Conservation (phyloP, 2,888 invertebrate genomes). For the Caenorhabditis macrosperma region DNA sequence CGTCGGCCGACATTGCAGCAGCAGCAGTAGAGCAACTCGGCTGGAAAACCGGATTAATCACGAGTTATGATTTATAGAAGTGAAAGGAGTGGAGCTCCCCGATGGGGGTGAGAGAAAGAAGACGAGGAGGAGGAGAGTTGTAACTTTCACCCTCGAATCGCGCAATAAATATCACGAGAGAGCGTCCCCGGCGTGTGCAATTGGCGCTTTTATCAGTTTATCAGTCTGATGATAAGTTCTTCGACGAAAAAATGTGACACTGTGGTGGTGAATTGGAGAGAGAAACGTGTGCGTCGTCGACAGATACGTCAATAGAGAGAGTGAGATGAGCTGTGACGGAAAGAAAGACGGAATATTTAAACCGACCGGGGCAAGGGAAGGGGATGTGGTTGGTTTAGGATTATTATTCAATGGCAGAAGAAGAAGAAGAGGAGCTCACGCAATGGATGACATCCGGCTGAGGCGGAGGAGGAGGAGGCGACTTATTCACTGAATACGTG, state of each 20-base stretch:
- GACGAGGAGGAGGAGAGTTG: no score
- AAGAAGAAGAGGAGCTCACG: no score
- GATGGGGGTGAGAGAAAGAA: no score
- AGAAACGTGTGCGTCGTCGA: not conserved
- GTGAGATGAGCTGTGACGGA: conserved; percentile 7
- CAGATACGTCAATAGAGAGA: not conserved
- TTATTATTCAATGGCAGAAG: no score
- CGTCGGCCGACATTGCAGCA: conserved; percentile 33
- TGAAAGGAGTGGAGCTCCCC: conserved; percentile 21
- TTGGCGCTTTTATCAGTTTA: conserved; percentile 3
- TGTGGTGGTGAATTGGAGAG: not conserved
- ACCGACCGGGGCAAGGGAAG: conserved; percentile 6
- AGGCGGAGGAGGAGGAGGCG: not conserved
- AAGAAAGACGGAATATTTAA: no score
- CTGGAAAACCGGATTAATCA: not conserved
- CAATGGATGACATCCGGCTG: not conserved
- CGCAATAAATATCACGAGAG: no score
- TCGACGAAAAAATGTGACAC: not conserved
- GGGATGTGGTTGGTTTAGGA: conserved; percentile 8
- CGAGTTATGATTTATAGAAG: not conserved
- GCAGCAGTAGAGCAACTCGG: not conserved
- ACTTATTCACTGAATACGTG: not conserved
- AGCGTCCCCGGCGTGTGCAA: no score
- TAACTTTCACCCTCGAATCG: no score
- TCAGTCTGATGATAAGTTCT: conserved; percentile 7